phyloP scores from a whole-genome alignment of 2,888 invertebrate genomes.

The Caenorhabditis auriculariae region DNA sequence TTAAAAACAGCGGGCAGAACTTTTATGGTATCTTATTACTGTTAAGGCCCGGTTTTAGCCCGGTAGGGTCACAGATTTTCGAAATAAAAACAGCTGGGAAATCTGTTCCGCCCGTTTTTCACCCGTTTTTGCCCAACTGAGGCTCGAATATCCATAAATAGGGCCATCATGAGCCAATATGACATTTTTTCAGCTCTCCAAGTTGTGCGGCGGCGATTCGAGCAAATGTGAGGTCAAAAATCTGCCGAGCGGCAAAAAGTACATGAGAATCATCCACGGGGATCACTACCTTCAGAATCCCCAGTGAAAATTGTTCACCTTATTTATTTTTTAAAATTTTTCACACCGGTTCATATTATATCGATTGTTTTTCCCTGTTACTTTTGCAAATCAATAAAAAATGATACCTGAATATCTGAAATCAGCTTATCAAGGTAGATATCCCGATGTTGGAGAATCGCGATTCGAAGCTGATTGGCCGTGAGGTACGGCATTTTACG shows the following conservation, averaged over 20 bases:
- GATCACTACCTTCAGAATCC: conserved; percentile 11
- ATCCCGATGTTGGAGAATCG: conserved; percentile 60
- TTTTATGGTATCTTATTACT: no score
- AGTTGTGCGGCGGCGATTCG: conserved; percentile 22
- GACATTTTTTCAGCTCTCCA: conserved; percentile 1
- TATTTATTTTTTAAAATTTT: conserved; percentile 2
- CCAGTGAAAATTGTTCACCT: background rate
- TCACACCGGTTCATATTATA: background rate
- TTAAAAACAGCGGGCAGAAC: no score
- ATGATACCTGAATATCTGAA: conserved; percentile 44
- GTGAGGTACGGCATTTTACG: conserved; percentile 61
- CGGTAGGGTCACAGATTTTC: no score
- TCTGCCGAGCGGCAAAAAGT: conserved; percentile 56
- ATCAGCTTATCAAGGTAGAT: conserved; percentile 60
- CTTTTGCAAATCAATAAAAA: background rate
- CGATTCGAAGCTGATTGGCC: conserved; percentile 56
- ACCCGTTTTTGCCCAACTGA: no score
- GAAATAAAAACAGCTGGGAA: no score
- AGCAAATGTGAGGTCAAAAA: conserved; percentile 21
- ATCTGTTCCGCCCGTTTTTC: no score
- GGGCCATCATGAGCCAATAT: no score
- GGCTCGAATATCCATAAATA: no score
- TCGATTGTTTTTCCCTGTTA: background rate
- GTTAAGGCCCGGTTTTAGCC: no score
- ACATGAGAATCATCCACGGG: conserved; percentile 41